Base-by-base conservation (phyloP, 2,113 vertebrate genomes). In the Elanoides forficatus region DNA sequence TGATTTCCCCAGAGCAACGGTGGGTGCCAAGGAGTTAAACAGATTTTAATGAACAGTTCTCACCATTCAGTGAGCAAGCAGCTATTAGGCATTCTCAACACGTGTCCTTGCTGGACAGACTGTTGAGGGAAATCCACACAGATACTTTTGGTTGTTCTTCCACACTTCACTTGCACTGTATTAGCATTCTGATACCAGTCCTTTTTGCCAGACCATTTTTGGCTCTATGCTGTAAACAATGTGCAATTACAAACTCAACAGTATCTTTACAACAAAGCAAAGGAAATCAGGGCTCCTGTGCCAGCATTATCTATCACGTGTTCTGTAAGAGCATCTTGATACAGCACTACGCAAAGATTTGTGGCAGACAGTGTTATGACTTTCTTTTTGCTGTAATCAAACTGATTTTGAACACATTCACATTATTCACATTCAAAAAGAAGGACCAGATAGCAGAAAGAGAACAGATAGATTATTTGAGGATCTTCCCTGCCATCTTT, bases 41-140 rank as follows among this genome's bases (percentile, higher is more conserved):
- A 90, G 73, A 81, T 56, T 80, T 50, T 79, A 88, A 93, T 20
- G 56, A 90, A 73, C 10, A 45, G 63, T 75, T 80, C 76, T 90
- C 42, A 71, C 23, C 67, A 53, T 1, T 90, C 4, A 13, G 5
- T 21, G 62, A 94, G 67, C 47, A 71, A 67, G 74, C 55, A 85
- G 65, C 4, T 3, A 71, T 25, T 19, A 1, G 0, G 29, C 11
- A 11, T 3, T 45, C 81, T 18, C 62, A 22, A 13, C 4, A 1
- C 0, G 0, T 9, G 29, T 29, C 36, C 71, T 58, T 55, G 70
- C 52, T 32, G 42, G 52, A 23, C 11, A 17, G 66, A 45, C 52
- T 9, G 1, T 15, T 22, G 27, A 56, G 45, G n/a, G 42, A 89
- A 71, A 73, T 13, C n/a, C 73, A 43, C 15, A 43, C 15, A 47